phyloP scores from a whole-genome alignment of 2,113 vertebrate species.

The Aphelocoma coerulescens region DNA sequence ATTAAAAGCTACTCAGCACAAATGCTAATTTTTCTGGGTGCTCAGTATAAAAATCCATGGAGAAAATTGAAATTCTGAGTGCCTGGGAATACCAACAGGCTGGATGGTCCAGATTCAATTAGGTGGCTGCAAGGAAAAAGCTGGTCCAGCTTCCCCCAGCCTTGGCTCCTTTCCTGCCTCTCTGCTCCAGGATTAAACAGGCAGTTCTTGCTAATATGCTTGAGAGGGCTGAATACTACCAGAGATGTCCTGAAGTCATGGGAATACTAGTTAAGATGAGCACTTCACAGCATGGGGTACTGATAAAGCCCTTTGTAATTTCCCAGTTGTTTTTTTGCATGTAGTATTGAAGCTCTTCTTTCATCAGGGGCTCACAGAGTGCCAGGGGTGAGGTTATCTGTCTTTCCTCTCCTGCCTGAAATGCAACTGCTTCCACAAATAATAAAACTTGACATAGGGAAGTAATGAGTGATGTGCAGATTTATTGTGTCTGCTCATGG shows the following conservation, averaged over 20 bases:
- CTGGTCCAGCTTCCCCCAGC: neutral
- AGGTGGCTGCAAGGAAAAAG: constrained; percentile 28
- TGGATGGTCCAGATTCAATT: constrained; percentile 58
- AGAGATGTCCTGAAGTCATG: neutral
- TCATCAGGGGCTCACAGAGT: rapidly evolving
- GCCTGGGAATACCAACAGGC: constrained; percentile 48
- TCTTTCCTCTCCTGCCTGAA: neutral
- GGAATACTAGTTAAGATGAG: neutral
- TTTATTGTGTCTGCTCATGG: neutral
- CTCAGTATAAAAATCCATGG: constrained; percentile 50
- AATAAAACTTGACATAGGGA: neutral
- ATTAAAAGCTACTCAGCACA: constrained; percentile 69
- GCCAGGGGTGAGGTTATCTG: neutral
- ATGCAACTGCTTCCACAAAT: neutral
- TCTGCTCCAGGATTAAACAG: neutral
- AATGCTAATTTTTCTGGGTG: constrained; percentile 66
- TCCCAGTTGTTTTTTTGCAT: neutral
- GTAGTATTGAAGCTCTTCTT: neutral
- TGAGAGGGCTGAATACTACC: neutral
- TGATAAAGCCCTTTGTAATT: neutral
- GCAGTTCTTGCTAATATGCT: neutral
- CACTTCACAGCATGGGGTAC: neutral
- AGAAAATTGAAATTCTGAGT: constrained; percentile 63
- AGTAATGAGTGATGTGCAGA: neutral
- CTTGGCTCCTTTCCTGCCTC: neutral